Base-by-base conservation (phyloP, 2,113 vertebrate genomes). In the Rissa tridactyla region DNA sequence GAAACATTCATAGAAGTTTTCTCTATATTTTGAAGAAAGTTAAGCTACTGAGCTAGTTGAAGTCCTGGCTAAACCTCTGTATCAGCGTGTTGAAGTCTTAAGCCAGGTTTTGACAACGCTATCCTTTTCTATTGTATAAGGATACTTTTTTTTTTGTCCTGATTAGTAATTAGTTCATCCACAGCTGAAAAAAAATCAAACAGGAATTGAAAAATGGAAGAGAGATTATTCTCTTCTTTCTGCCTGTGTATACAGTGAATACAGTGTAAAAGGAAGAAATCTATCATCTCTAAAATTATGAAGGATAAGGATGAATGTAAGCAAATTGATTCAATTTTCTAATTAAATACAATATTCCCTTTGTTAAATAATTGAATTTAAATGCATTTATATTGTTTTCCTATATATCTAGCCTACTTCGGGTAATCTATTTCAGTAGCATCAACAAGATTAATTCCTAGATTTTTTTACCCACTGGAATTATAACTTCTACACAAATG, bases 361-460 rank as follows among this genome's bases (percentile, higher is more conserved):
- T 91, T 90, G 27, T 86, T 88, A 73, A 84, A 84, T 75, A 96
- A 95, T 66, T 84, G 51, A 86, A 92, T 96, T 79, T 78, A n/a
- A 52, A 94, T 76, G 25, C 70, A 91, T 97, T 92, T 78, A 68
- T 89, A 82, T 86, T 95, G 71, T 92, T 96, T 95, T 86, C 44
- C 65, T 73, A 54, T 66, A 81, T 82, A 96, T 75, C 38, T 78
- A 81, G 64, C 26, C 80, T 83, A 60, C 54, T 58, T 49, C 88
- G 27, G 66, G 82, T 47, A 93, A 94, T 80, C 65, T 68, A 88
- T 95, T 92, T 94, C 68, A 90, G 84, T 51, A 71, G 73, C 73
- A 85, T 65, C 76, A 62, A 75, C 38, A 65, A 91, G 92, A 93
- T 89, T 69, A 76, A 65, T 61, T 86, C 71, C n/a, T 65, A 82